Conservation (phyloP, 2,113 vertebrate genomes). For the Oncorhynchus clarkii region DNA sequence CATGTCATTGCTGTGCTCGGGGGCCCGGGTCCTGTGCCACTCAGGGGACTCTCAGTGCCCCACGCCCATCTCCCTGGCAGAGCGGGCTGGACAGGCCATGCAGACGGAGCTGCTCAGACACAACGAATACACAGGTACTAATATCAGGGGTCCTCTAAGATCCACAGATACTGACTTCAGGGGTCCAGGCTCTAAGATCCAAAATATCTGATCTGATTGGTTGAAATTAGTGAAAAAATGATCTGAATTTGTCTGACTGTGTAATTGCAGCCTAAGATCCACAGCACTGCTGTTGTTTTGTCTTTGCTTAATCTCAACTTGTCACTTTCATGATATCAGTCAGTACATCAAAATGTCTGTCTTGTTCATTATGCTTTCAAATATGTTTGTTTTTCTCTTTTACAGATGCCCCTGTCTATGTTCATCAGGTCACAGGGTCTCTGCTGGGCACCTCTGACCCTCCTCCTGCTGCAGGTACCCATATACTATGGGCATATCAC, state of each 20-base stretch:
- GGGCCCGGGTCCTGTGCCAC: constrained; percentile 65
- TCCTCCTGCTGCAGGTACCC: constrained; percentile 43
- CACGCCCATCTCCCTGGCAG: constrained; percentile 69
- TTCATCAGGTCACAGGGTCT: constrained; percentile 5
- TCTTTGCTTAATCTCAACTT: too few species aligned
- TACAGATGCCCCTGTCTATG: constrained; percentile 46
- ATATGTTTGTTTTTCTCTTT: not conserved
- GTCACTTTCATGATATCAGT: too few species aligned
- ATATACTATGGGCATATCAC: not conserved
- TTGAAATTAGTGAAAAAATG: too few species aligned
- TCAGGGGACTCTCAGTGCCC: constrained; percentile 41
- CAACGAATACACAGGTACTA: constrained; percentile 71
- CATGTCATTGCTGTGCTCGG: constrained; percentile 72
- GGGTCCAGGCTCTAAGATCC: too few species aligned
- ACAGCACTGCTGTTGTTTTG: too few species aligned
- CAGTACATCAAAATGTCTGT: too few species aligned
- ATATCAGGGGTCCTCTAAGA: too few species aligned
- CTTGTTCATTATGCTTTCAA: too few species aligned
- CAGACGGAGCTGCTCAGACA: constrained; percentile 71
- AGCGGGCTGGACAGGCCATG: constrained; percentile 63
- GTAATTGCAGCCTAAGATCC: too few species aligned
- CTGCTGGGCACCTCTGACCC: not conserved
- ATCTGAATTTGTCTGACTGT: too few species aligned
- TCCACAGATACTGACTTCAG: too few species aligned
- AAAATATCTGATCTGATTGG: too few species aligned